Percentiles rank a stretch among this genome's conserved stretches.
These are phyloP conservation scores for Imbricaverruca yamaguchii DNA, from an alignment of 2,888 invertebrate genomes.

Conservation along the genomic window DNA sequence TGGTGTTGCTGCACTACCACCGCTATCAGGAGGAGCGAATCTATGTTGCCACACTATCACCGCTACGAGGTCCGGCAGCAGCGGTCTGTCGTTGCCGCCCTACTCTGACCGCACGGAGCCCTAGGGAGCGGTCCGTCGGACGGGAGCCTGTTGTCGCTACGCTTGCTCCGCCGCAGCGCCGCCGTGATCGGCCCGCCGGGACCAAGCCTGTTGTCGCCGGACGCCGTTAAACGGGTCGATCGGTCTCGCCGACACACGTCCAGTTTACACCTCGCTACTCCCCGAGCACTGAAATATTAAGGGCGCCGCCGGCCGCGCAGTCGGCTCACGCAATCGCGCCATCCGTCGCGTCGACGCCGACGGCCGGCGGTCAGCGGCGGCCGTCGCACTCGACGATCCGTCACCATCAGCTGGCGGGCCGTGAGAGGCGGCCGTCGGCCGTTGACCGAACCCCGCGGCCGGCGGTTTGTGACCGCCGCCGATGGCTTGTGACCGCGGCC, in stretches of 20 bases:
- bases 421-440: neutral
- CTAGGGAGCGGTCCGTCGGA: no score
- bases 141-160: no score
- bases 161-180: no score
- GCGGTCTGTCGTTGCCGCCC: no score
- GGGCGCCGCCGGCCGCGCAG: neutral
- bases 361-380: neutral
- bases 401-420: neutral
- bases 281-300: neutral
- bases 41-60: no score
- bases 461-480: neutral
- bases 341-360: slow-evolving; percentile 7
- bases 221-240: neutral
- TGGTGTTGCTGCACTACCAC: no score
- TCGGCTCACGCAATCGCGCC: neutral
- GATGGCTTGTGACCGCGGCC: neutral
- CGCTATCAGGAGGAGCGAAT: no score
- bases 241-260: slow-evolving; percentile 2
- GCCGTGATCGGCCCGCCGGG: no score
- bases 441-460: neutral
- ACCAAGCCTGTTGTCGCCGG: neutral
- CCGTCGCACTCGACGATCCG: neutral
- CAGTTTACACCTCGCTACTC: slow-evolving; percentile 17
- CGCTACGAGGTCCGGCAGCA: no score
- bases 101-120: no score